phyloP scores from a whole-genome alignment of 2,797 vertebrate species.

The Helicolenus hilgendorfi region DNA sequence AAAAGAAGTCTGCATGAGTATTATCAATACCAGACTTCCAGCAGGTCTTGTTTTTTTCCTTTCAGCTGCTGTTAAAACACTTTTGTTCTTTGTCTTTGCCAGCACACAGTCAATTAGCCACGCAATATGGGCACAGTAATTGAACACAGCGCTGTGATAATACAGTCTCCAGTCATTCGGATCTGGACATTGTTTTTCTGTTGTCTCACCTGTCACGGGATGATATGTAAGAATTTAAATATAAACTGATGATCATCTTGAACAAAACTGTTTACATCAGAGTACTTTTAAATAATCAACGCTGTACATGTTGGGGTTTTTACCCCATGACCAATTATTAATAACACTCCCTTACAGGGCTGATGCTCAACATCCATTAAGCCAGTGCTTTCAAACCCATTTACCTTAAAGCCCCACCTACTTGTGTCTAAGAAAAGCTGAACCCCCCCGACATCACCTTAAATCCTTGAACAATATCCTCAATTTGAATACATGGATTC shows the following conservation, averaged over 20 bases:
- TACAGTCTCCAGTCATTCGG: conserved; percentile 40
- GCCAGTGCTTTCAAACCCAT: background rate
- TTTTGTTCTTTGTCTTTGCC: conserved; percentile 30
- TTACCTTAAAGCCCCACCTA: too few relatives aligned
- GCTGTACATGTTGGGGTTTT: background rate
- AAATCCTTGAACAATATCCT: too few relatives aligned
- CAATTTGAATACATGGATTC: rapidly evolving
- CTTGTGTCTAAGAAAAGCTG: too few relatives aligned
- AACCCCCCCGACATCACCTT: rapidly evolving
- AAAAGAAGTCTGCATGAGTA: background rate
- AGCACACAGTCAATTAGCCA: conserved; percentile 67
- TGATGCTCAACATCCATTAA: conserved; percentile 16
- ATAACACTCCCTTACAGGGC: background rate
- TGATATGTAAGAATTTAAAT: conserved; percentile 29
- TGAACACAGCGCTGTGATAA: conserved; percentile 63
- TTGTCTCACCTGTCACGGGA: conserved; percentile 52
- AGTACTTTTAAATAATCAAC: conserved; percentile 17
- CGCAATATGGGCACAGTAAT: conserved; percentile 67
- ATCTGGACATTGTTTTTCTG: conserved; percentile 61
- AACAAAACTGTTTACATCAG: conserved; percentile 30
- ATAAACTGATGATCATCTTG: conserved; percentile 32
- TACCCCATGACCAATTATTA: background rate
- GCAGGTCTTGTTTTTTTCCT: conserved; percentile 6
- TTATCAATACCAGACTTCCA: conserved; percentile 23
- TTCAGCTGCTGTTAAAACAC: conserved; percentile 3